A percentile compares a stretch with the other conserved stretches of the same genome.
These are phyloP conservation scores for Mylabris sibirica DNA, from an alignment of 2,888 invertebrate species.

Conservation along the genomic window DNA sequence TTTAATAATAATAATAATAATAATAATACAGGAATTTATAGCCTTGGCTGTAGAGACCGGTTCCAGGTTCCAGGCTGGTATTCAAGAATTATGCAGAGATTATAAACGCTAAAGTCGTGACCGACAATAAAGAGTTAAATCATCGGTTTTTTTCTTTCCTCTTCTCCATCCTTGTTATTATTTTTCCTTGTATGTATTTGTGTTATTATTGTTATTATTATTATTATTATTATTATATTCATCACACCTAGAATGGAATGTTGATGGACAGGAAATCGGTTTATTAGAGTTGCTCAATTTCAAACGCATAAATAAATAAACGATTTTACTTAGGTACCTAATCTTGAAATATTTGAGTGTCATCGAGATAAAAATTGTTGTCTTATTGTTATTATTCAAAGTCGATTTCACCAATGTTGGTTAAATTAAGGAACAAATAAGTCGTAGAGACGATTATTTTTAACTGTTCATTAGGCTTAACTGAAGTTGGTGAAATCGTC, in stretches of 20 bases:
- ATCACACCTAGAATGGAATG: conserved; percentile 11
- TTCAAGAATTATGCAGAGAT: neutral
- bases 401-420: no score
- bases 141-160: neutral
- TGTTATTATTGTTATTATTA: neutral
- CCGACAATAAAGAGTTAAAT: neutral
- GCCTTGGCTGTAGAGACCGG: conserved; percentile 1
- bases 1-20: neutral
- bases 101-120: neutral
- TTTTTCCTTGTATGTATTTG: neutral
- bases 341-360: no score
- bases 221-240: neutral
- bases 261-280: neutral
- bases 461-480: no score
- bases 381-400: no score
- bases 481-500: no score
- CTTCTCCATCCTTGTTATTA: neutral
- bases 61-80: neutral
- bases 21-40: neutral
- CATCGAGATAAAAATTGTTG: no score
- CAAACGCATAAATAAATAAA: neutral
- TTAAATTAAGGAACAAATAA: no score
- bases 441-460: no score
- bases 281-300: neutral
- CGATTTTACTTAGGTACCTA: no score